A percentile compares a stretch with the other conserved stretches of the same genome.
phyloP scores from a whole-genome alignment of 2,888 invertebrate genomes.

The Acanthoscelides obtectus region DNA sequence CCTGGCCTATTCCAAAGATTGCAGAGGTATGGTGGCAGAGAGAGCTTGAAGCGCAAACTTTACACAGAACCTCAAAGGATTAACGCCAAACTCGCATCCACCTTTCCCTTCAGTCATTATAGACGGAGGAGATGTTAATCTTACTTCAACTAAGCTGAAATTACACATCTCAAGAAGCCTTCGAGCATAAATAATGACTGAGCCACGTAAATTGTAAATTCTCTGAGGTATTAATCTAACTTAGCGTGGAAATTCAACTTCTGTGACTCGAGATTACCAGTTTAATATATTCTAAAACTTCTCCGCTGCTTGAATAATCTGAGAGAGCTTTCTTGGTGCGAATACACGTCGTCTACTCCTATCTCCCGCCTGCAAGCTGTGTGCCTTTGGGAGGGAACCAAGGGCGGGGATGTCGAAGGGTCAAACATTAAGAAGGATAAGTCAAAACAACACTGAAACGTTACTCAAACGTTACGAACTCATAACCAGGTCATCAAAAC shows the following conservation, averaged over 20 bases:
- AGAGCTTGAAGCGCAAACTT: constrained; percentile 4
- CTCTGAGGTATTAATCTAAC: constrained; percentile 51
- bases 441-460: too few relatives aligned
- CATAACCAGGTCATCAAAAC: too few relatives aligned
- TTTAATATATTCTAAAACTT: constrained; percentile 51
- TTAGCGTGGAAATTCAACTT: constrained; percentile 50
- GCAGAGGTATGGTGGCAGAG: neutral
- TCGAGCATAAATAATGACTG: constrained; percentile 49
- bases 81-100: constrained; percentile 23
- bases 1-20: neutral
- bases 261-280: constrained; percentile 48
- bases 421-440: neutral
- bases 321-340: constrained; percentile 9
- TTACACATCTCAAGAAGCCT: constrained; percentile 48
- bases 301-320: constrained; percentile 43
- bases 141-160: constrained; percentile 42
- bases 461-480: too few relatives aligned
- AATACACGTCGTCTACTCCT: neutral
- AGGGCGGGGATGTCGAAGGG: neutral
- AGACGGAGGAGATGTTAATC: constrained; percentile 39
- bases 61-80: constrained; percentile 28
- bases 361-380: neutral
- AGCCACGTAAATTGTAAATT: constrained; percentile 48
- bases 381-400: neutral
- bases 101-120: constrained; percentile 27